These are phyloP conservation scores for Drosophila nr. fundita DNA, from an alignment of 2,888 invertebrate species.

Conservation along the genomic window DNA sequence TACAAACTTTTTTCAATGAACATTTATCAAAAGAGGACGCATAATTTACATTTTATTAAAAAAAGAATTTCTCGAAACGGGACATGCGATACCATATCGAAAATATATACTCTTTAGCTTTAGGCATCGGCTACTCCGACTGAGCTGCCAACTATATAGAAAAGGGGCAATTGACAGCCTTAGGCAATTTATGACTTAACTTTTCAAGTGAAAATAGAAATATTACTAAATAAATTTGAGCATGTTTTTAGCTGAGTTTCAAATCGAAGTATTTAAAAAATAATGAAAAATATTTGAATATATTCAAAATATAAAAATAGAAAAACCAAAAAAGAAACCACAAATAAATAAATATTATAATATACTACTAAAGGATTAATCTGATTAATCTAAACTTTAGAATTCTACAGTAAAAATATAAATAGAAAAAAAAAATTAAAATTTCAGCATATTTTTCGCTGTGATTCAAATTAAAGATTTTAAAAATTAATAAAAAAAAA, in stretches of 20 bases:
- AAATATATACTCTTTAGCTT: neutral
- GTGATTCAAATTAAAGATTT: no score
- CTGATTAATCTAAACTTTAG: no score
- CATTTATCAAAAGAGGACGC: slow-evolving; percentile 74
- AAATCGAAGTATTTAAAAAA: neutral
- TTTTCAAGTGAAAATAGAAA: slow-evolving; percentile 1
- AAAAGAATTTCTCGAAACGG: slow-evolving; percentile 43
- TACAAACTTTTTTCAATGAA: slow-evolving; percentile 72
- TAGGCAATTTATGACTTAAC: neutral
- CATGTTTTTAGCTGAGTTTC: neutral
- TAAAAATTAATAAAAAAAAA: no score
- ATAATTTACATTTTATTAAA: slow-evolving; percentile 80
- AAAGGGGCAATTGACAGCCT: no score
- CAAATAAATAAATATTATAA: neutral
- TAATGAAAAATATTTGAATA: neutral
- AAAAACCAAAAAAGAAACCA: neutral
- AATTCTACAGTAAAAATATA: no score
- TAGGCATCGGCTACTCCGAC: slow-evolving; percentile 1
- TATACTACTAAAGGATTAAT: no score
- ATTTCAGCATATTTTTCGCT: no score
- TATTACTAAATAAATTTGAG: neutral
- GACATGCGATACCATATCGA: slow-evolving; percentile 20
- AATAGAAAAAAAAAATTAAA: no score
- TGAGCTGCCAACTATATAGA: no score
- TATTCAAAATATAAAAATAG: neutral